Base-by-base conservation (phyloP, 2,113 vertebrate species). In the Bucco capensis region DNA sequence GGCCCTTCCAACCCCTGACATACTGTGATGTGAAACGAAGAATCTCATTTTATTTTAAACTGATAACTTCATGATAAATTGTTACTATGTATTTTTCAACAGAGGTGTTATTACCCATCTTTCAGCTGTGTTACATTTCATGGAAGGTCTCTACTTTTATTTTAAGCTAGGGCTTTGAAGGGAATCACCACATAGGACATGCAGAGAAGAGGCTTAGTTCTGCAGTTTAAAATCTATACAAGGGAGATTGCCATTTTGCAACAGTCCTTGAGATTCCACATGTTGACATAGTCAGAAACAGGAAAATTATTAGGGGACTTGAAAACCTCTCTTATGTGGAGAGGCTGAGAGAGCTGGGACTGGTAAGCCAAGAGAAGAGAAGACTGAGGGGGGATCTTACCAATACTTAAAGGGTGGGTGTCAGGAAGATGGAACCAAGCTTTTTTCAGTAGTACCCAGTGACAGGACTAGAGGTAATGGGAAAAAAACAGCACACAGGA, bases 31-130 rank as follows among this genome's bases (percentile, higher is more conserved):
- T 37, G 37, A 78, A 76, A 82, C 11, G 18, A 86, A 72, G 16
- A 49, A 69, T 37, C 10, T 37, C 1, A 15, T 56, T 95, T 95
- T 88, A 86, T 94, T 94, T 74, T 21, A 49, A 54, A 30, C 44
- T 62, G 49, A 62, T 14, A 25, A 9, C 2, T 56, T 60, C 30
- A 51, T 1, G 18, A 69, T 28, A 23, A 62, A 14, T 6, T 44
- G 51, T n/a, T 44, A 56, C 44, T 54, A 8, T 16, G 3, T 14
- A 11, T 19, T 69, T 69, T 49, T 75, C 70, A 67, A 33, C 30
- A 14, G 8, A 14, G 8, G 25, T 2, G 19, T 10, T 16, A 14
- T 21, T n/a, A n/a, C n/a, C n/a, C n/a, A n/a, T n/a, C n/a, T n/a
- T n/a, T n/a, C n/a, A n/a, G 60, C 31, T 54, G 35, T 37, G 54